These are phyloP conservation scores for Rhingia rostrata DNA, from an alignment of 2,888 invertebrate species.

Conservation along the genomic window DNA sequence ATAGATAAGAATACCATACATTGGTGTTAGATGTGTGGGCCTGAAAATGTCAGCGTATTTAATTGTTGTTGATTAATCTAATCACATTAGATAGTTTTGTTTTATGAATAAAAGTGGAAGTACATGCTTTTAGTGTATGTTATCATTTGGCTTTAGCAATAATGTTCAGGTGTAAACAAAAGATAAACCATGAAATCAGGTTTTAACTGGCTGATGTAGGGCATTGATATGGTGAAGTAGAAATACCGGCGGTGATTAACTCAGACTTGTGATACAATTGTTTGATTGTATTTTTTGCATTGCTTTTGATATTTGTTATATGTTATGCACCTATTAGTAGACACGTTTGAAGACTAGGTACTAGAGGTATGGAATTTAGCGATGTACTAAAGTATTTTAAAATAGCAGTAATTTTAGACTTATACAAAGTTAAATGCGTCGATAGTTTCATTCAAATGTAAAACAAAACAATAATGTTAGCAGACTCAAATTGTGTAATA, in stretches of 20 bases:
- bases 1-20: constrained; percentile 37
- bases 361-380: no score
- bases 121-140: constrained; percentile 7
- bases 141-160: constrained; percentile 23
- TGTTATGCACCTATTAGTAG: no score
- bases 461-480: no score
- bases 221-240: not conserved
- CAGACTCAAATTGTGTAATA: no score
- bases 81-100: constrained; percentile 1
- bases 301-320: constrained; percentile 10
- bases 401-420: no score
- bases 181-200: constrained; percentile 14
- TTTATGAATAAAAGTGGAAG: not conserved
- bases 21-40: constrained; percentile 43
- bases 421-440: no score
- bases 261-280: constrained; percentile 8
- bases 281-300: not conserved
- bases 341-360: no score
- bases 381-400: no score
- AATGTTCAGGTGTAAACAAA: constrained; percentile 34
- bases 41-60: constrained; percentile 12
- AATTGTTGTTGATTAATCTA: constrained; percentile 34
- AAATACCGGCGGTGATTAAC: constrained; percentile 25
- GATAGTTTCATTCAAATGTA: no score
- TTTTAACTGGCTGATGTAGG: constrained; percentile 6